Evolutionary conservation across 1,140 invertebrate species (phyloP), one percentile per base, ranked within the genome.

Genomic region (Stegodyphus dumicola): DNA sequence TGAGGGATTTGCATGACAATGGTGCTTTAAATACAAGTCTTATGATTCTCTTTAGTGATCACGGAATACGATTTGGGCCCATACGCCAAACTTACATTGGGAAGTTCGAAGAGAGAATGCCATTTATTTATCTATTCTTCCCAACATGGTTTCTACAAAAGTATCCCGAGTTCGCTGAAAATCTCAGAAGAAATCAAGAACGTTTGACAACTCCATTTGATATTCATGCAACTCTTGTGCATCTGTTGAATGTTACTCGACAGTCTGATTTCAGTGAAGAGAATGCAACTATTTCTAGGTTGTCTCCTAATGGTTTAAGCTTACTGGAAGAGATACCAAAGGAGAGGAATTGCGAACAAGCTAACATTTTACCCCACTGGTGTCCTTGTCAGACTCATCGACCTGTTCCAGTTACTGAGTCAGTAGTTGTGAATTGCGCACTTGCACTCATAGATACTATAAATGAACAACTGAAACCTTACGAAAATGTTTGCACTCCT

Each of bases 31-130:
- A 92, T 52, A 91, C 93, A 88, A 93, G 94, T 0, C 90, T 93
- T 0, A 89, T 98, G 0, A 92, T 99, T 33, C 93, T 98, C 33
- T 92, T 97, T 87, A 97, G 96, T 88, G 98, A 99, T 90, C 98
- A 99, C 90, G 98, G 97, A 0, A 94, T 97, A 88, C 90, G 98
- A 52, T 98, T 95, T 92, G 97, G 97, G 3, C 91, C 92, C 4
- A 94, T 97, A n/a, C 90, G 95, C 17, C 90, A 93, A 88, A 98
- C 97, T 0, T 94, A 95, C 89, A 93, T 92, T 77, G 97, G 87
- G 6, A 91, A 91, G 88, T 91, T 91, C 90, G 91, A 92, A 88
- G 93, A 92, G 88, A 91, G 92, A 77, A 90, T 97, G 86, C 95
- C 96, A 0, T 95, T 96, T 85, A 91, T 96, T 7, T 95, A 95